Conservation (phyloP, 2,797 vertebrate species). For the Distichodus sexfasciatus region DNA sequence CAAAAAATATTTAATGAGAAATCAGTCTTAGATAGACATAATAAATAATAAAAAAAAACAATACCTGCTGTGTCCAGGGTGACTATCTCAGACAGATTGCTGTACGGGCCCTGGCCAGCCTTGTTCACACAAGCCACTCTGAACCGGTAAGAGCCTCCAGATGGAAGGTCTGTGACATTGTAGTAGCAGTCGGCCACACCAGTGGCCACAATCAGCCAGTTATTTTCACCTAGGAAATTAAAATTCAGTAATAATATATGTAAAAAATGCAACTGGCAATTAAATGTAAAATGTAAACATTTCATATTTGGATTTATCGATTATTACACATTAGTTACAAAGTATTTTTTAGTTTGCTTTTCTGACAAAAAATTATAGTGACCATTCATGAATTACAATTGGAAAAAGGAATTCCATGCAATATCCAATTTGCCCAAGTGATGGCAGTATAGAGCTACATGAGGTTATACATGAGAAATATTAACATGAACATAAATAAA, state of each 20-base stretch:
- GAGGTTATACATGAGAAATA: background rate
- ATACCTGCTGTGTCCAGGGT: conserved; percentile 78
- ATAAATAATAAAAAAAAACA: too few species aligned
- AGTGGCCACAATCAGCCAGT: conserved; percentile 86
- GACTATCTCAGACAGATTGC: conserved; percentile 82
- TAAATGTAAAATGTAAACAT: background rate
- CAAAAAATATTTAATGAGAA: too few species aligned
- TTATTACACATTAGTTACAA: too few species aligned
- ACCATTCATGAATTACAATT: background rate
- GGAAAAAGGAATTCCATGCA: conserved; percentile 12
- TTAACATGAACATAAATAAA: background rate
- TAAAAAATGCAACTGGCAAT: too few species aligned
- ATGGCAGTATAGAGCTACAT: conserved; percentile 37
- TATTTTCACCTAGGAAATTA: conserved; percentile 76
- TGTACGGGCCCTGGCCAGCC: conserved; percentile 93
- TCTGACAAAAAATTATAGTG: background rate
- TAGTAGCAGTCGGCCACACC: conserved; percentile 91
- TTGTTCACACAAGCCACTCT: conserved; percentile 97
- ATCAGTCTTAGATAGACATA: too few species aligned
- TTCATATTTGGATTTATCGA: background rate
- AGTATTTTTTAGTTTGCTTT: conserved; percentile 4
- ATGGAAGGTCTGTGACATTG: conserved; percentile 85
- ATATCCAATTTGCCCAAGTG: conserved; percentile 23
- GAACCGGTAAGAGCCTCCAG: conserved; percentile 77
- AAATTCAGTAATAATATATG: too few species aligned